phyloP scores from a whole-genome alignment of 2,888 invertebrate species.

The Melitaea athalia region DNA sequence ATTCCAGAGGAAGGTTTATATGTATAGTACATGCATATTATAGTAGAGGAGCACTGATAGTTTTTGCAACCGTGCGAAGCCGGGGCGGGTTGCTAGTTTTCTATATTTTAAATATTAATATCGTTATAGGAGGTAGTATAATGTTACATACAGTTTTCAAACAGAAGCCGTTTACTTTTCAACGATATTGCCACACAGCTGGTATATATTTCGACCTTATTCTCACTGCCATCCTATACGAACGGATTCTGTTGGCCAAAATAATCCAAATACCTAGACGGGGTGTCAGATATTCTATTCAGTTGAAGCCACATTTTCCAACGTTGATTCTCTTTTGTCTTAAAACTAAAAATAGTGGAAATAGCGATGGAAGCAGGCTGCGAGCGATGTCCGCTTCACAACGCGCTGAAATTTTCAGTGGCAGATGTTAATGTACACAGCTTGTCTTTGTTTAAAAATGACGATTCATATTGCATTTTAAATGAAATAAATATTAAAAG shows the following conservation, averaged over 20 bases:
- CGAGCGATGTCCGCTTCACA: slow-evolving; percentile 18
- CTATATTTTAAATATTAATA: too few relatives aligned
- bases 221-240: slow-evolving; percentile 11
- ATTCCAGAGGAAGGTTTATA: too few relatives aligned
- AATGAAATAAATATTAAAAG: slow-evolving; percentile 11
- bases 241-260: slow-evolving; percentile 15
- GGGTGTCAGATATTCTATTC: slow-evolving; percentile 22
- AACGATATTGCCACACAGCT: slow-evolving; percentile 11
- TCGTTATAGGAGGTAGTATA: background rate
- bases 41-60: too few relatives aligned
- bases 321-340: slow-evolving; percentile 34
- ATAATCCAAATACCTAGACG: slow-evolving; percentile 20
- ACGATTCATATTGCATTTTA: slow-evolving; percentile 12
- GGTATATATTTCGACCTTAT: slow-evolving; percentile 16
- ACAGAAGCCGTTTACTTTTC: background rate
- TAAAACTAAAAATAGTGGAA: slow-evolving; percentile 38
- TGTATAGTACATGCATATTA: too few relatives aligned
- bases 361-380: slow-evolving; percentile 32
- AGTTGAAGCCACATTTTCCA: slow-evolving; percentile 27
- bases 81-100: too few relatives aligned
- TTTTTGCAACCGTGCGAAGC: too few relatives aligned
- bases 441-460: slow-evolving; percentile 20
- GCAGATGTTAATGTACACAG: slow-evolving; percentile 26
- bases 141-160: background rate
- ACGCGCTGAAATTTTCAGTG: slow-evolving; percentile 26